phyloP scores from a whole-genome alignment of 2,888 invertebrate species.

The Thymelicus lineola region DNA sequence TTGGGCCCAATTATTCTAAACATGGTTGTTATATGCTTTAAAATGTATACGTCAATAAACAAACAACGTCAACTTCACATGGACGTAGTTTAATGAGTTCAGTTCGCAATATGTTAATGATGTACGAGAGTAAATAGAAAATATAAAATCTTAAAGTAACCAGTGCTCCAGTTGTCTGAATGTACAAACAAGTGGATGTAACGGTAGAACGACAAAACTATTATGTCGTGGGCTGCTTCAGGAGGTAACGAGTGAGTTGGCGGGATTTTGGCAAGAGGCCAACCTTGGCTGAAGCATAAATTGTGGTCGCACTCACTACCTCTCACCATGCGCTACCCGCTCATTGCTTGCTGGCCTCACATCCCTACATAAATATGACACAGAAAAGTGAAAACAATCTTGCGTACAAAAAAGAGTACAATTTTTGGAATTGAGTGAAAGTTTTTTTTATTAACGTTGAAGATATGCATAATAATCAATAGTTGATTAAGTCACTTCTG shows the following conservation, averaged over 20 bases:
- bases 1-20: conserved; percentile 57
- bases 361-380: conserved; percentile 48
- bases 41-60: conserved; percentile 30
- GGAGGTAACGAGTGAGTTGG: conserved; percentile 70
- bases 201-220: conserved; percentile 70
- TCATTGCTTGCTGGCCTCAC: conserved; percentile 37
- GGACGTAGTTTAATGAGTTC: too few species aligned
- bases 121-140: background rate
- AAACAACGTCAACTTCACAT: too few species aligned
- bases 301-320: conserved; percentile 56
- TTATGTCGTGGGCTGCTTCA: conserved; percentile 66
- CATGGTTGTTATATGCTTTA: conserved; percentile 53
- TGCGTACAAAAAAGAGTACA: conserved; percentile 7
- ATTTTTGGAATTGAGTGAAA: background rate
- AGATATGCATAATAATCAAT: background rate
- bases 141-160: conserved; percentile 11
- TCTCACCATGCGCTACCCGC: conserved; percentile 46
- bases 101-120: too few species aligned
- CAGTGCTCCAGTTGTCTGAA: conserved; percentile 43
- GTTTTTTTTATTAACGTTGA: background rate
- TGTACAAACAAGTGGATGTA: conserved; percentile 70
- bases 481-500: too few species aligned
- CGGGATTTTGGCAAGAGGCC: conserved; percentile 65
- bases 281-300: conserved; percentile 62
- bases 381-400: conserved; percentile 62